Percentiles rank a stretch among this genome's conserved stretches.
Conservation (phyloP, 1,140 invertebrate genomes). For the Mesaphorura yosii region DNA sequence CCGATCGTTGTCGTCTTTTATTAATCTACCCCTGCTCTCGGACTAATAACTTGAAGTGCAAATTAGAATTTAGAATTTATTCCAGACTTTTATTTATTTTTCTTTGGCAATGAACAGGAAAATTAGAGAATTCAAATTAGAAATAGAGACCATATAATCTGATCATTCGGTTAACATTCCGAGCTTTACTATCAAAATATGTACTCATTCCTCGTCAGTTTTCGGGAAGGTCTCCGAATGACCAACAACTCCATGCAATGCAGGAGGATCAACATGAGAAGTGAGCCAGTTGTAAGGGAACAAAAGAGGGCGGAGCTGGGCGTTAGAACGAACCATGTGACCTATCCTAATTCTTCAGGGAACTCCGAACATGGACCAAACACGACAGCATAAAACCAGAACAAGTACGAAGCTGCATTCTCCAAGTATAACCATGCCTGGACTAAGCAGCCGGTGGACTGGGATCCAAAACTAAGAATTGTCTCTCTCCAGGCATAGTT, state of each 20-base stretch:
- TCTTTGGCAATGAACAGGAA: too few species aligned
- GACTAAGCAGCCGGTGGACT: slow-evolving; percentile 18
- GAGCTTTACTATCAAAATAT: not conserved
- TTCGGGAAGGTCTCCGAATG: not conserved
- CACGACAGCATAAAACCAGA: slow-evolving; percentile 18
- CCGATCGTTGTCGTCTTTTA: too few species aligned
- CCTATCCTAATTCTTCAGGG: not conserved
- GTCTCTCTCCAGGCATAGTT: slow-evolving; percentile 29
- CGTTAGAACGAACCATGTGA: not conserved
- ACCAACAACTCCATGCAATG: not conserved
- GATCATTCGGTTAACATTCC: not conserved
- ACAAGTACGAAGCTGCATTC: slow-evolving; percentile 15
- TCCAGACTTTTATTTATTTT: too few species aligned
- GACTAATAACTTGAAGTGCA: too few species aligned
- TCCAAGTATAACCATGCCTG: slow-evolving; percentile 29
- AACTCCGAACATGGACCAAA: not conserved
- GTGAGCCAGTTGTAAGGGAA: not conserved
- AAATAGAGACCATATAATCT: too few species aligned
- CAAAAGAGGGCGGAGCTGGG: not conserved
- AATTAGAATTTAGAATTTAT: too few species aligned
- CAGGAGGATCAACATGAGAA: not conserved
- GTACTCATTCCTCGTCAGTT: slow-evolving; percentile 4
- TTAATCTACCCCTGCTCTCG: too few species aligned
- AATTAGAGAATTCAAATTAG: too few species aligned
- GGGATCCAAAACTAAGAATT: slow-evolving; percentile 21